A percentile compares a stretch with the other conserved stretches of the same genome.
Conservation (phyloP, 2,797 vertebrate genomes). For the Diplodus sargus region DNA sequence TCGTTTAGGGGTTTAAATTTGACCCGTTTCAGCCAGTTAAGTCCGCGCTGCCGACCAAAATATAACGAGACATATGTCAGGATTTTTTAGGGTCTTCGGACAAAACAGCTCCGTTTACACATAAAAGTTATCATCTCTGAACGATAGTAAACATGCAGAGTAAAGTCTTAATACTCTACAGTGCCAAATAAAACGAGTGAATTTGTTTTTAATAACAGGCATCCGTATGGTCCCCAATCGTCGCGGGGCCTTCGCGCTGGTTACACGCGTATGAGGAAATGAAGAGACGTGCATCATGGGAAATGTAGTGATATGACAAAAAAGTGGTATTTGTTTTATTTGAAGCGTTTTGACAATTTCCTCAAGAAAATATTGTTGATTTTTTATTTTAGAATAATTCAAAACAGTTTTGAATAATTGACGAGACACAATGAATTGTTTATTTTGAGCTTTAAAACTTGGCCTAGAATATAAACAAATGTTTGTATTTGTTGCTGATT, state of each 20-base stretch:
- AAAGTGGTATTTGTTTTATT: background rate
- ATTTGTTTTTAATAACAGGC: conserved; percentile 59
- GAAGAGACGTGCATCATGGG: conserved; percentile 69
- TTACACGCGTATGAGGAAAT: conserved; percentile 49
- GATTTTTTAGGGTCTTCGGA: background rate
- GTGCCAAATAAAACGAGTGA: background rate
- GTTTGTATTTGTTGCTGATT: background rate
- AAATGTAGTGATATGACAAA: conserved; percentile 60
- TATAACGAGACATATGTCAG: background rate
- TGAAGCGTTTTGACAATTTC: fast-evolving
- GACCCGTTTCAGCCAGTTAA: background rate
- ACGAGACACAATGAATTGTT: background rate
- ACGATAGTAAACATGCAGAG: fast-evolving
- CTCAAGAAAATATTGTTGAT: background rate
- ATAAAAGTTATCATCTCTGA: background rate
- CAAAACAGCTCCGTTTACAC: background rate
- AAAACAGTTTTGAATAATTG: background rate
- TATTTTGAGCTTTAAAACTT: too few relatives aligned
- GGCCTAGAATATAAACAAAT: background rate
- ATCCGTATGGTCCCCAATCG: conserved; percentile 1
- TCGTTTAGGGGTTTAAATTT: background rate
- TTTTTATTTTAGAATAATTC: background rate
- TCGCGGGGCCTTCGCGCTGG: conserved; percentile 56
- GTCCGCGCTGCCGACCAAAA: conserved; percentile 8
- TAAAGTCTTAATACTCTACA: background rate